phyloP scores from a whole-genome alignment of 2,113 vertebrate species.

The Alaudala cheleensis region DNA sequence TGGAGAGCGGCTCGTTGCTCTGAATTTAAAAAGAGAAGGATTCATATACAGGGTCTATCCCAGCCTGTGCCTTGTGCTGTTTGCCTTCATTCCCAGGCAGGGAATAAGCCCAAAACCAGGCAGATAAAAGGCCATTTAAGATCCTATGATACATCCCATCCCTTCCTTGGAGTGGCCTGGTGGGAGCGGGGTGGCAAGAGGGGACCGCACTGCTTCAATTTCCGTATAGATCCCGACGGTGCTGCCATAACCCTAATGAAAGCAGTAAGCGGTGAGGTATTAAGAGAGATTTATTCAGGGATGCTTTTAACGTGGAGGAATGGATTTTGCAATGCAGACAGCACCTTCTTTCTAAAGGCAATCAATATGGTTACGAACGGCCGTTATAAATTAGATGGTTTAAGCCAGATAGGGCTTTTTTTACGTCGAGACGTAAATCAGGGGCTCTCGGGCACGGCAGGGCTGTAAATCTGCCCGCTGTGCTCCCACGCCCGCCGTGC shows the following conservation, averaged over 20 bases:
- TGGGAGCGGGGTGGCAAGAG: background rate
- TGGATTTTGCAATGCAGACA: conserved; percentile 71
- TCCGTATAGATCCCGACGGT: conserved; percentile 70
- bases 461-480: conserved; percentile 71
- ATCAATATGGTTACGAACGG: conserved; percentile 75
- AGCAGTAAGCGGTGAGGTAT: conserved; percentile 75
- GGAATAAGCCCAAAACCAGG: conserved; percentile 28
- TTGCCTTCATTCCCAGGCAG: conserved; percentile 6
- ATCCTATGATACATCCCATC: background rate
- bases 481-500: background rate
- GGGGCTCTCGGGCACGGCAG: conserved; percentile 40
- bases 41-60: background rate
- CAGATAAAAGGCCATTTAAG: conserved; percentile 53
- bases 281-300: conserved; percentile 80
- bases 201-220: conserved; percentile 63
- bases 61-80: background rate
- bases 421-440: conserved; percentile 68
- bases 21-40: conserved; percentile 39
- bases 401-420: conserved; percentile 68
- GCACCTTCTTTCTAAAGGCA: conserved; percentile 75
- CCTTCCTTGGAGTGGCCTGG: background rate
- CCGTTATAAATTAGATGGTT: conserved; percentile 74
- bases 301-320: conserved; percentile 74
- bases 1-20: background rate
- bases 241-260: conserved; percentile 79